Conservation (phyloP, 2,113 vertebrate species). For the Fukomys damarensis region DNA sequence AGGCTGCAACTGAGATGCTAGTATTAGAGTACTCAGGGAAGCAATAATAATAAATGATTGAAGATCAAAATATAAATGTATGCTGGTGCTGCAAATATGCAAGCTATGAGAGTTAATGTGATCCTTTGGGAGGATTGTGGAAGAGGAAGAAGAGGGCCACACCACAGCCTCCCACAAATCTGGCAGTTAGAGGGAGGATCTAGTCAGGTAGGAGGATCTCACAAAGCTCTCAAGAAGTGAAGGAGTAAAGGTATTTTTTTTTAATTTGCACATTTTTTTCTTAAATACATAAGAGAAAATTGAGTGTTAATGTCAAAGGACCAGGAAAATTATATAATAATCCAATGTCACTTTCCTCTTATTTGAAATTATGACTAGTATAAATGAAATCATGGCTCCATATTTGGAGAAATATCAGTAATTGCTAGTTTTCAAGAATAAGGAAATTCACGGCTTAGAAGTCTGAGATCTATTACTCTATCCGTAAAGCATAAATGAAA, state of each 20-base stretch:
- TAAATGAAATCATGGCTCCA: neutral
- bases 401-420: neutral
- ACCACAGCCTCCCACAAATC: neutral
- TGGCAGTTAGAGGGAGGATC: neutral
- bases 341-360: neutral
- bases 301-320: neutral
- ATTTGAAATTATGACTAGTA: neutral
- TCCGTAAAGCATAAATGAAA: neutral
- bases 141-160: neutral
- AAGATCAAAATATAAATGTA: neutral
- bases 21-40: neutral
- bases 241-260: neutral
- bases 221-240: neutral
- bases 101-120: neutral
- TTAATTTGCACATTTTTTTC: neutral
- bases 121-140: too few relatives aligned
- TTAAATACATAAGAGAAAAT: neutral
- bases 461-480: neutral
- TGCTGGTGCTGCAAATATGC: neutral
- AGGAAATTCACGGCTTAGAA: neutral
- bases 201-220: neutral
- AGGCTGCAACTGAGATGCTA: neutral
- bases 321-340: neutral
- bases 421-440: neutral
- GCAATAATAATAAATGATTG: neutral